Evolutionary conservation across 92 coral and sea anemone species (phyloP).

Genomic region (Paragorgia papillata): DNA sequence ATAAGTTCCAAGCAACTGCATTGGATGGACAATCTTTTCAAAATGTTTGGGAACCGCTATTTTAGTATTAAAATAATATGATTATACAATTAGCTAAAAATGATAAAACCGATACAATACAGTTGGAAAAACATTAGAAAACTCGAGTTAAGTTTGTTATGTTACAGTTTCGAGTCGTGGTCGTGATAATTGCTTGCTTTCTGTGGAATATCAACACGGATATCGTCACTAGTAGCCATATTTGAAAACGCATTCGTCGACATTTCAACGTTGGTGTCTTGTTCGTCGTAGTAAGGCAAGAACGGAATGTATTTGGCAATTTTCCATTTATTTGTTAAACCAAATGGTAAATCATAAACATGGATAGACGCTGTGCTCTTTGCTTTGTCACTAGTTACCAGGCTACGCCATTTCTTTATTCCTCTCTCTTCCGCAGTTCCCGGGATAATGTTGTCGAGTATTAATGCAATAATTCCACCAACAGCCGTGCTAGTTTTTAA

Average conservation of each 20-base stretch:
- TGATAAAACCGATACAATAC: no score
- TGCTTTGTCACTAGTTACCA: slow-evolving; percentile 3
- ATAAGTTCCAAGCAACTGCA: no score
- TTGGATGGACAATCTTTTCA: no score
- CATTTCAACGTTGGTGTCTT: not conserved
- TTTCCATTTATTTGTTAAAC: slow-evolving; percentile 52
- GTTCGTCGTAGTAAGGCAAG: slow-evolving; percentile 62
- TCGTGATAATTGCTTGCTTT: no score
- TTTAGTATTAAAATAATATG: no score
- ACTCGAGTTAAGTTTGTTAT: no score
- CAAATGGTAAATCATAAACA: slow-evolving; percentile 72
- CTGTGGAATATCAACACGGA: not conserved
- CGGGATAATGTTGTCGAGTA: slow-evolving; percentile 92
- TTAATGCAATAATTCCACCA: slow-evolving; percentile 74
- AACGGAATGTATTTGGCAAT: slow-evolving; percentile 68
- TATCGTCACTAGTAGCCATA: not conserved
- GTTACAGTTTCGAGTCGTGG: no score
- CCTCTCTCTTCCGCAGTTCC: slow-evolving; percentile 93
- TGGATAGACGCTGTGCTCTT: slow-evolving; percentile 30
- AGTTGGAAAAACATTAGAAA: no score
- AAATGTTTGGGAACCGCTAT: no score
- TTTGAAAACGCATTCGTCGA: not conserved
- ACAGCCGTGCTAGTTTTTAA: slow-evolving; percentile 90
- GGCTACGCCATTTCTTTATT: slow-evolving; percentile 68
- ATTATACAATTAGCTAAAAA: no score